Conservation (phyloP, 2,888 invertebrate genomes). For the Crocallis elinguaria region DNA sequence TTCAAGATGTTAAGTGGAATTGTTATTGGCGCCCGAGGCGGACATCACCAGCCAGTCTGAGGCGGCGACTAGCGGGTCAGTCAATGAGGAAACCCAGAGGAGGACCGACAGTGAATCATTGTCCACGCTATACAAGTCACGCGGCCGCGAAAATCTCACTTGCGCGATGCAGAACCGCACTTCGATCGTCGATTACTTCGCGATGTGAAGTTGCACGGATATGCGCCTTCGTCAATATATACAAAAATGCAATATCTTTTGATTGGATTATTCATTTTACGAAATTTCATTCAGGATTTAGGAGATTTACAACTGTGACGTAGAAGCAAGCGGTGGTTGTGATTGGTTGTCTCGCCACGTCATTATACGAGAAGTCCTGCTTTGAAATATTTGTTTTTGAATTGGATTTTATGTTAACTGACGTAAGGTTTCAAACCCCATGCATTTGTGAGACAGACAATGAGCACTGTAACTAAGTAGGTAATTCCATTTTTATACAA, state of each 20-base stretch:
- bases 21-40: conserved; percentile 30
- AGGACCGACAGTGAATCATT: conserved; percentile 18
- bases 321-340: background rate
- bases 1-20: too few species aligned
- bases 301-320: conserved; percentile 5
- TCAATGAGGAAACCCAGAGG: conserved; percentile 33
- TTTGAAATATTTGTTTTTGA: too few species aligned
- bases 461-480: too few species aligned
- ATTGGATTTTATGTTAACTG: too few species aligned
- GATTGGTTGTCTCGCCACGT: conserved; percentile 13
- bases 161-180: conserved; percentile 31
- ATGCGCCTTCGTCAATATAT: background rate
- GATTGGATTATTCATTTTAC: background rate
- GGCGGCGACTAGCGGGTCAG: conserved; percentile 30
- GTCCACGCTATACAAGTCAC: background rate
- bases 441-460: too few species aligned
- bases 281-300: conserved; percentile 13
- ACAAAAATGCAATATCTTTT: background rate
- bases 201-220: background rate
- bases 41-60: conserved; percentile 24
- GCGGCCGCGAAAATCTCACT: conserved; percentile 15
- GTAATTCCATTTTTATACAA: too few species aligned
- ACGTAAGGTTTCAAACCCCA: too few species aligned
- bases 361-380: background rate
- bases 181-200: conserved; percentile 5